Percentiles rank a stretch among this genome's conserved stretches.
Evolutionary conservation across 30 jellyfish, hydroid and myxozoan genomes (phyloP).

Genomic region (Pelagia noctiluca): DNA sequence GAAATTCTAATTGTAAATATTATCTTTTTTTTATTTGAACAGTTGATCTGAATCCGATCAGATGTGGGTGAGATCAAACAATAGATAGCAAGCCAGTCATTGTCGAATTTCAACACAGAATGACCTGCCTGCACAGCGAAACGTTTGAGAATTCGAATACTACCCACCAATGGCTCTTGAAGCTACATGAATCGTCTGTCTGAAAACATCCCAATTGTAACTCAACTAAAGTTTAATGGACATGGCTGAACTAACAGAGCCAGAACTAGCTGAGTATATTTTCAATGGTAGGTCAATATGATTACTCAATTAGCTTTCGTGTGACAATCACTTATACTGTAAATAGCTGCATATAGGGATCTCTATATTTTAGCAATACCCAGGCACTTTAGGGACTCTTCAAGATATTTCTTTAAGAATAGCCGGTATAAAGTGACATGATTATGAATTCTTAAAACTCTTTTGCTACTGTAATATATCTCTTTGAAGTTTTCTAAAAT

Average conservation of each 20-base stretch:
- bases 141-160: too few relatives aligned
- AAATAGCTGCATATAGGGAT: background rate
- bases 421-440: background rate
- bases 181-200: too few relatives aligned
- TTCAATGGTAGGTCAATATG: constrained; percentile 31
- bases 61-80: too few relatives aligned
- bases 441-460: background rate
- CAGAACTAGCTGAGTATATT: constrained; percentile 52
- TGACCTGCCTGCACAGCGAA: too few relatives aligned
- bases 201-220: too few relatives aligned
- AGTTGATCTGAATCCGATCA: too few relatives aligned
- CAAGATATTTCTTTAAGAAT: background rate
- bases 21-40: too few relatives aligned
- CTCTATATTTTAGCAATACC: background rate
- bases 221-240: background rate
- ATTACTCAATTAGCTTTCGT: background rate
- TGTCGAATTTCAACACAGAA: too few relatives aligned
- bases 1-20: too few relatives aligned
- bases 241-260: constrained; percentile 44
- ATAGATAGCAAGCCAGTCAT: too few relatives aligned
- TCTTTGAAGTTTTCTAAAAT: too few relatives aligned
- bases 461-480: background rate
- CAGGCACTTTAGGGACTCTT: background rate
- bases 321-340: background rate
- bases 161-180: too few relatives aligned